phyloP scores from a whole-genome alignment of 1,140 invertebrate species.

The Sarcophaga peregrina region DNA sequence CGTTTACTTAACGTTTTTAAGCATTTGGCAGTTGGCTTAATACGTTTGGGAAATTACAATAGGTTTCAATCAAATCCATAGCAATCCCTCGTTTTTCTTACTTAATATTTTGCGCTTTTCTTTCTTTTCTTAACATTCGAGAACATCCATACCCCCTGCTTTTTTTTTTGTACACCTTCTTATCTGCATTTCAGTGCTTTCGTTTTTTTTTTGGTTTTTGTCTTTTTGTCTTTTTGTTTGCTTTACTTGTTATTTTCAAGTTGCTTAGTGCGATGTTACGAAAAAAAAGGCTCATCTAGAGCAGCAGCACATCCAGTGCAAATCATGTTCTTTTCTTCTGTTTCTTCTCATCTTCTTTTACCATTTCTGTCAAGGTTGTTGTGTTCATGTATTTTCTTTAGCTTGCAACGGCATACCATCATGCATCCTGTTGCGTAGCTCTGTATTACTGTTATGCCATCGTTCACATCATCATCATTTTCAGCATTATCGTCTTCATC shows the following conservation, averaged over 20 bases:
- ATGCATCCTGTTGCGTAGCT: conserved; percentile 29
- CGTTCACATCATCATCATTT: not conserved
- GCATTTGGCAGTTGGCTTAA: conserved; percentile 42
- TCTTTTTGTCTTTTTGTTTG: no score
- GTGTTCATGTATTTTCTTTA: conserved; percentile 1
- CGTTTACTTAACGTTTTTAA: conserved; percentile 36
- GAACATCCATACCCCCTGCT: not conserved
- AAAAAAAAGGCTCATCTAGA: no score
- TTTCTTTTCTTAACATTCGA: not conserved
- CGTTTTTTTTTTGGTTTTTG: not conserved
- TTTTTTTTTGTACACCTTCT: not conserved
- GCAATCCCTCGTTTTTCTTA: conserved; percentile 25
- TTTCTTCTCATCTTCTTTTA: conserved; percentile 23
- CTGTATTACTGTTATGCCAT: not conserved
- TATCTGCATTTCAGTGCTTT: not conserved
- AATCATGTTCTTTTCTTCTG: not conserved
- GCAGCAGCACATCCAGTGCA: not conserved
- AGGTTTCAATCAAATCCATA: conserved; percentile 45
- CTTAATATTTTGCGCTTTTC: conserved; percentile 30
- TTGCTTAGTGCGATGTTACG: not conserved
- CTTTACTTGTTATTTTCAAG: not conserved
- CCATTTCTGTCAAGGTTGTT: conserved; percentile 27
- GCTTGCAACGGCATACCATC: conserved; percentile 1
- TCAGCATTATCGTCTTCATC: not conserved
- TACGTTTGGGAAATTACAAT: conserved; percentile 48